Conservation (phyloP, 2,888 invertebrate species). For the Yponomeuta plumbellus region DNA sequence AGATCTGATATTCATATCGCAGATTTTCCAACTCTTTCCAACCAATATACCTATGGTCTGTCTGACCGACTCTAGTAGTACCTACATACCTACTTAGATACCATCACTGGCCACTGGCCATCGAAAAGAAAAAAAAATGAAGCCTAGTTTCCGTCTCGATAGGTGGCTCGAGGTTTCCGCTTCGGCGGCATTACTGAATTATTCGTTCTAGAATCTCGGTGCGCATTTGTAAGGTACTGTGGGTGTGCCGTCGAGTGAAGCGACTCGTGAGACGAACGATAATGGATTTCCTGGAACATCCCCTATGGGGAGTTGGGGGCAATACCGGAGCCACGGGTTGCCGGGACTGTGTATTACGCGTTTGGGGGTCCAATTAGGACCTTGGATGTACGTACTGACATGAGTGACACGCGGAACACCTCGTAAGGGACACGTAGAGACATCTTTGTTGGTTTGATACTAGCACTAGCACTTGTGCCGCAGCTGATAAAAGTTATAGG, state of each 20-base stretch:
- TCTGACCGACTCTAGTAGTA: too few relatives aligned
- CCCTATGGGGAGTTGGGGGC: constrained; percentile 53
- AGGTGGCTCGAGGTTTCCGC: background rate
- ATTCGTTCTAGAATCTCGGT: constrained; percentile 36
- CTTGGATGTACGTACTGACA: constrained; percentile 74
- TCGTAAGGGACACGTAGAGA: background rate
- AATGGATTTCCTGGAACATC: constrained; percentile 74
- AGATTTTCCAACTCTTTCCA: background rate
- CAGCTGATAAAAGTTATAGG: too few relatives aligned
- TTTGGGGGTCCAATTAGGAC: constrained; percentile 51
- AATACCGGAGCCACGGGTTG: constrained; percentile 27
- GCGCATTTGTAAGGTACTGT: constrained; percentile 20
- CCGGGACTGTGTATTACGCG: constrained; percentile 64
- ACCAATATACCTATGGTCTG: too few relatives aligned
- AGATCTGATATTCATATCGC: background rate
- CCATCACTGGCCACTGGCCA: background rate
- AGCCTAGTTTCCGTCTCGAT: background rate
- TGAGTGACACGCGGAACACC: constrained; percentile 38
- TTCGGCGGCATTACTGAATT: constrained; percentile 19
- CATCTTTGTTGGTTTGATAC: too few relatives aligned
- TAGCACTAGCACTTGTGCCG: too few relatives aligned
- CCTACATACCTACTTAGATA: too few relatives aligned
- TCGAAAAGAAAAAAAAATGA: constrained; percentile 13
- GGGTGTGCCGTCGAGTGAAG: constrained; percentile 39
- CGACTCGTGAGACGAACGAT: constrained; percentile 46